Conservation (phyloP, 2,797 vertebrate species). For the Micropoecilia bifurca region DNA sequence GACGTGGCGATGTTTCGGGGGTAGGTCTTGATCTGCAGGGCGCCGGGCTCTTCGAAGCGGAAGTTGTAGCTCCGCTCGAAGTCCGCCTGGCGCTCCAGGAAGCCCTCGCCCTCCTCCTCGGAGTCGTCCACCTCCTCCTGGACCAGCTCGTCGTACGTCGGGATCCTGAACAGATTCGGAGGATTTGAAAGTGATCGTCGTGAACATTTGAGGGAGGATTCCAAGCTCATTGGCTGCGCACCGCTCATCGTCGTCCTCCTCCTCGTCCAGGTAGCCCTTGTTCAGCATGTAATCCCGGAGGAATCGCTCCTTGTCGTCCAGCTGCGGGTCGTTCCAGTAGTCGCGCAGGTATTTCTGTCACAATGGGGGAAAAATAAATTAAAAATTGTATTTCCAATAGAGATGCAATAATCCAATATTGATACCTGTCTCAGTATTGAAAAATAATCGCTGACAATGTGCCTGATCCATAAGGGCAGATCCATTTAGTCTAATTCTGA, state of each 20-base stretch:
- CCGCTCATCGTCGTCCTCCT: constrained; percentile 38
- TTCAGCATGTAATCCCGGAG: constrained; percentile 91
- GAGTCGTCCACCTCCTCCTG: constrained; percentile 86
- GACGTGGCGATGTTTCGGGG: constrained; percentile 88
- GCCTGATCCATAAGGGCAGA: too few relatives aligned
- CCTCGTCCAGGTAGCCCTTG: constrained; percentile 81
- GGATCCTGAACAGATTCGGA: constrained; percentile 66
- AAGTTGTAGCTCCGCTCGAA: constrained; percentile 94
- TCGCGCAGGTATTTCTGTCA: constrained; percentile 85
- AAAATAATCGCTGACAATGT: too few relatives aligned
- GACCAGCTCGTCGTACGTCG: constrained; percentile 76
- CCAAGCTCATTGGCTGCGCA: constrained; percentile 31
- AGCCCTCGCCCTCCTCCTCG: constrained; percentile 89
- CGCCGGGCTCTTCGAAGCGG: constrained; percentile 90
- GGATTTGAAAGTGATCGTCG: background rate
- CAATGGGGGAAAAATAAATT: background rate
- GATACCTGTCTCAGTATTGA: too few relatives aligned
- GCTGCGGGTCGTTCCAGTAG: constrained; percentile 88
- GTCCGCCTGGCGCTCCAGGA: constrained; percentile 87
- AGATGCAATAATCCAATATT: too few relatives aligned
- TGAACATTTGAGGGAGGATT: background rate
- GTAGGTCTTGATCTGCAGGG: constrained; percentile 85
- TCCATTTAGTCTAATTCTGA: too few relatives aligned
- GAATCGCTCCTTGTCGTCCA: constrained; percentile 89
- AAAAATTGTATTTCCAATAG: background rate